Percentiles rank a stretch among this genome's conserved stretches.
Evolutionary conservation across 1,140 invertebrate genomes (phyloP).

Genomic region (Cotesia glomerata): DNA sequence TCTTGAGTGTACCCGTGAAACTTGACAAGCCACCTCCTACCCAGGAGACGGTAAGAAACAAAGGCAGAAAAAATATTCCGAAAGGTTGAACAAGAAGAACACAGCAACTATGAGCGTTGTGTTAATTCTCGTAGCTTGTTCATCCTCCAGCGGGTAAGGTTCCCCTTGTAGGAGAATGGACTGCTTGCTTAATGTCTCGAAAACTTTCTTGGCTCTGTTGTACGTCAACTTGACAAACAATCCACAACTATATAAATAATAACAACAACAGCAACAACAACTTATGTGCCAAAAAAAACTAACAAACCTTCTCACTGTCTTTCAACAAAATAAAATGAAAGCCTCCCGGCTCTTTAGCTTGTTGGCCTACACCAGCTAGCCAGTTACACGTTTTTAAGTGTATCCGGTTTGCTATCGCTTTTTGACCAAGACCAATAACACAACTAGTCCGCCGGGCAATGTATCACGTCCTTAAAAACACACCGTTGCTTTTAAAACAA

Average conservation of each 20-base stretch:
- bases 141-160: conserved; percentile 22
- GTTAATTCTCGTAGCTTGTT: conserved; percentile 20
- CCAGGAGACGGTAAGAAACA: neutral
- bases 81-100: neutral
- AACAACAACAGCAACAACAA: no score
- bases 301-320: conserved; percentile 1
- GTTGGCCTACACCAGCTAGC: no score
- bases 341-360: no score
- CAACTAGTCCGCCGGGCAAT: neutral
- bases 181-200: neutral
- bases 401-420: conserved; percentile 11
- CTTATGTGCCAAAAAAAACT: no score
- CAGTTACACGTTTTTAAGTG: neutral
- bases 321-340: neutral
- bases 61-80: neutral
- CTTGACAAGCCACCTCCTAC: neutral
- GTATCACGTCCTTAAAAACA: neutral
- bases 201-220: neutral
- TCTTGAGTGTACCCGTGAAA: neutral
- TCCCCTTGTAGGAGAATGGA: conserved; percentile 24
- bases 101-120: conserved; percentile 25
- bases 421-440: neutral
- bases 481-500: conserved; percentile 1
- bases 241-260: no score
- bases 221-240: neutral